These are phyloP conservation scores for Semnornis frantzii DNA, from an alignment of 2,113 vertebrate species.

Conservation along the genomic window DNA sequence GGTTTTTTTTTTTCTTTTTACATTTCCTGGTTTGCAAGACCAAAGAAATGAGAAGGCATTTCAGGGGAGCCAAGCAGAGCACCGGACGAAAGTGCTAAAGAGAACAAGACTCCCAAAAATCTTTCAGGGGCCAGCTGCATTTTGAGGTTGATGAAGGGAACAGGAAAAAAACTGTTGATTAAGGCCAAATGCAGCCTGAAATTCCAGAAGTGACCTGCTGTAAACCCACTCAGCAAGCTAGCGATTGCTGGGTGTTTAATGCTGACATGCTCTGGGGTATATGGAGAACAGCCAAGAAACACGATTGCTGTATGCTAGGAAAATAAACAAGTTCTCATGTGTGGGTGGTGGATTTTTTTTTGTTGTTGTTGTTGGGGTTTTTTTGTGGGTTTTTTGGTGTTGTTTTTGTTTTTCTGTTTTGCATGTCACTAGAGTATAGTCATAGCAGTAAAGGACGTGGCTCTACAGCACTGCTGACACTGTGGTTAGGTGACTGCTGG, in stretches of 20 bases:
- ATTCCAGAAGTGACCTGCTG: constrained; percentile 41
- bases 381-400: neutral
- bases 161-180: constrained; percentile 34
- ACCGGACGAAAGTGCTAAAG: neutral
- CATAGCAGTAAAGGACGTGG: constrained; percentile 8
- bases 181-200: constrained; percentile 24
- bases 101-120: neutral
- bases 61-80: neutral
- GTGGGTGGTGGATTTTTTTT: neutral
- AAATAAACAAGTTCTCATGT: constrained; percentile 34
- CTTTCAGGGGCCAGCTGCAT: constrained; percentile 24
- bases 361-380: neutral
- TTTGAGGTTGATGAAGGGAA: constrained; percentile 41
- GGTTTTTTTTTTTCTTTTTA: neutral
- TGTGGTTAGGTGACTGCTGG: constrained; percentile 42
- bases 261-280: neutral
- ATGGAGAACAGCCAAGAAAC: constrained; percentile 22
- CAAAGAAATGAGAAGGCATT: neutral
- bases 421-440: constrained; percentile 26
- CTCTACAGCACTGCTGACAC: neutral
- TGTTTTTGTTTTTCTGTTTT: neutral
- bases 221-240: neutral
- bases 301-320: neutral
- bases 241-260: neutral
- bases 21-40: constrained; percentile 31